Evolutionary conservation across 2,113 vertebrate species (phyloP), one percentile per base, ranked within the genome.

Genomic region (Scartelaos histophorus): DNA sequence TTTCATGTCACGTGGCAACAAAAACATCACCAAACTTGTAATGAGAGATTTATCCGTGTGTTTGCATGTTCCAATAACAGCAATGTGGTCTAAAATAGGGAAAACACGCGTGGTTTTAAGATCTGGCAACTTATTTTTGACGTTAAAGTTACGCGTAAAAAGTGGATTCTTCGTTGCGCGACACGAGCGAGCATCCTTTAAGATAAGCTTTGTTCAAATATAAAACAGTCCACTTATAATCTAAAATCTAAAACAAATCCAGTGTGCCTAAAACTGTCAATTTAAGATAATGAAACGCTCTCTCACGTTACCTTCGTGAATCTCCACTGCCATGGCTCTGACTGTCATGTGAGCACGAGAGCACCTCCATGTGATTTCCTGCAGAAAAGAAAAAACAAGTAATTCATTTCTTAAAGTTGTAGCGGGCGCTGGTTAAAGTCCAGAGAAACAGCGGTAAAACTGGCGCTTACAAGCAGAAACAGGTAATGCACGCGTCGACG

Each of bases 301-400:
- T 19, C 53, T 22, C 38, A 69, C 69, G 51, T 79, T 94, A 93
- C 94, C 94, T 93, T 94, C 94, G 88, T 85, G 93, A 83, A 94
- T 90, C 82, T 92, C 92, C 68, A 71, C 92, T 89, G 92, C 93
- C 94, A 94, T 94, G 84, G 83, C 79, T 87, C 79, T 73, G 82
- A 11, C 73, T 87, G 92, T 94, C 93, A 94, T 94, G 92, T 94
- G 93, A 94, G 92, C 78, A 22, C 76, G 47, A 81, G 71, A 83
- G 89, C 88, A 91, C 86, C 88, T 92, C 92, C 93, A 94, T 94
- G 93, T 94, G 94, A 94, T 93, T 94, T 94, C 93, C 93, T 93
- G 92, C 69, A 85, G 81, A 78, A 84, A 82, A 78, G 73, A 82
- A 84, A 85, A 84, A 83, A 21, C 66, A 85, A 85, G 86, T 82